Evolutionary conservation across 2,113 vertebrate genomes (phyloP), one percentile per base, ranked within the genome.

Genomic region (Dromas ardeola): DNA sequence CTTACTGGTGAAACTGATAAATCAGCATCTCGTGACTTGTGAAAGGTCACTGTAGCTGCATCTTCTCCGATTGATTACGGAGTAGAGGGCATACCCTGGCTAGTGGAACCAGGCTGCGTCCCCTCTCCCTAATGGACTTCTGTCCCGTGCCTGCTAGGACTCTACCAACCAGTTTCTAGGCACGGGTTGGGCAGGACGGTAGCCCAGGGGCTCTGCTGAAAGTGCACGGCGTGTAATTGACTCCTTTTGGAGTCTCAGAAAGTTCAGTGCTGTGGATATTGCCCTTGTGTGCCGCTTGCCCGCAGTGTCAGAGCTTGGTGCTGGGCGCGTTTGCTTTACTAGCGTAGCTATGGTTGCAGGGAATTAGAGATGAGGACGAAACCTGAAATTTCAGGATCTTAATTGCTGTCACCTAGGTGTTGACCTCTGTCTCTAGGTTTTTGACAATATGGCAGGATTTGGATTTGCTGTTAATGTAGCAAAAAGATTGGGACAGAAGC

Each of bases 171-270:
- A 50, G 30, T 50, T 65, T 36, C 26, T 32, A 10, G 50, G 26
- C 30, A 42, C 1, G 3, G 8, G 45, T 38, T 43, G 15, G 40
- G 65, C 29, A 23, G 56, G 27, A 34, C 38, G 15, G 13, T 12
- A 38, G 85, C 7, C 18, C 2, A 3, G 43, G 27, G 22, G 11
- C 55, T 47, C 25, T 53, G 36, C 32, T 2, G 4, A 26, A 16
- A 69, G 12, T 2, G 6, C 15, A 1, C 18, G 18, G 43, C 21
- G 4, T 5, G 26, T 18, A 38, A 17, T 6, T 29, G 4, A 10
- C 10, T 45, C 55, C 38, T 53, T 71, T 4, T 16, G 47, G 34
- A 71, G 66, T 29, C 63, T 53, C 15, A 2, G 18, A 20, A 52
- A 14, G 17, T 45, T 12, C 2, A 13, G 66, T 30, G 58, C 50